Conservation (phyloP, 2,888 invertebrate genomes). For the Nezara viridula region DNA sequence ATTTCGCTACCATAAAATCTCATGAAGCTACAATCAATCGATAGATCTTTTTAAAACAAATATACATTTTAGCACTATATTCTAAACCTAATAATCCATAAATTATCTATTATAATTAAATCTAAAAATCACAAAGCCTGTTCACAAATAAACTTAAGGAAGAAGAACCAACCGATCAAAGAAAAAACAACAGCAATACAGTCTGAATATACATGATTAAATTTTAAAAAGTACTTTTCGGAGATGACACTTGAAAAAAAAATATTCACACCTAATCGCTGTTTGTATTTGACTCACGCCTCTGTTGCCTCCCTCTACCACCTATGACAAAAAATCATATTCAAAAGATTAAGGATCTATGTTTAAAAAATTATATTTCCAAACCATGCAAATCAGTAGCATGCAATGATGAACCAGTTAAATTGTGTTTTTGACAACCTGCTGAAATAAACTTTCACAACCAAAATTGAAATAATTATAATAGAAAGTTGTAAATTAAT, state of each 20-base stretch:
- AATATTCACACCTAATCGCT: constrained; percentile 59
- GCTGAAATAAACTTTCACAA: background rate
- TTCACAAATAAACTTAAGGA: constrained; percentile 30
- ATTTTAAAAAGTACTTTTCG: background rate
- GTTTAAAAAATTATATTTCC: background rate
- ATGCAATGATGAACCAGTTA: background rate
- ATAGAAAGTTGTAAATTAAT: background rate
- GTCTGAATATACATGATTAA: background rate
- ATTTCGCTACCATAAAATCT: constrained; percentile 39
- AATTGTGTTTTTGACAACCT: background rate
- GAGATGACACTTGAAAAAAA: constrained; percentile 22
- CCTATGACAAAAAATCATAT: constrained; percentile 56
- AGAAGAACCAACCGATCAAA: constrained; percentile 17
- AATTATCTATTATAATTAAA: constrained; percentile 19
- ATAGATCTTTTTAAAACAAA: constrained; percentile 29
- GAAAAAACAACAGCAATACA: background rate
- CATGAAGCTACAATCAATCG: constrained; percentile 3
- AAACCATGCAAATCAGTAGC: constrained; percentile 48
- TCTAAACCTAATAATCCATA: constrained; percentile 27
- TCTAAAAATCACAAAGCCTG: constrained; percentile 50
- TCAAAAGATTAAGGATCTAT: background rate
- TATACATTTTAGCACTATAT: background rate
- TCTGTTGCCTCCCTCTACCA: constrained; percentile 59
- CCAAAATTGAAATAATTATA: background rate
- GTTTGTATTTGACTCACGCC: constrained; percentile 61